Base-by-base conservation (phyloP, 2,888 invertebrate species). In the Lycaena phlaeas region DNA sequence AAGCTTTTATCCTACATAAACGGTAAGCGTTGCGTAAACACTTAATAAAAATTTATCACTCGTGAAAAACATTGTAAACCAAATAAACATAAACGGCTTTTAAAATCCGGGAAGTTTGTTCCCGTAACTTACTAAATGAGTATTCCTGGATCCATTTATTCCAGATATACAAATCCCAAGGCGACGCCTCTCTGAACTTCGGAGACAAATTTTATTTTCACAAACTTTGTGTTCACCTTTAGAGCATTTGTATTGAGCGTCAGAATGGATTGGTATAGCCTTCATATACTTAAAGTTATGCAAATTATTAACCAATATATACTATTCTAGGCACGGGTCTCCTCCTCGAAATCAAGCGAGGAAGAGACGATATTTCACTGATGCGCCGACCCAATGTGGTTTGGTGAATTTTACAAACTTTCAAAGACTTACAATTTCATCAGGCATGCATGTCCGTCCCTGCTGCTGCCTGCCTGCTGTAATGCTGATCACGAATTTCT, bases 21-120 rank as follows among this genome's bases (percentile, higher is more conserved):
- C 3, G 15, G 10, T 15, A 27, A 27, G 27, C 27, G 5, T 10
- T 15, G n/a, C 14, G 15, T 14, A 18, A 34, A 22, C 18, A 12
- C 17, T 34, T 22, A 22, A 22, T 34, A 34, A 34, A 34, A 22
- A 17, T 34, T 3, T 34, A 34, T 34, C 10, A 34, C 22, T 34
- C 17, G 34, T 34, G 22, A 22, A 34, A 29, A 34, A 22, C 34
- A 34, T 18, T 34, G 22, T 34, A 34, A 34, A 22, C 1, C 34
- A 12, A 17, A 34, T 34, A 34, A 34, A 22, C 22, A 34, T 22
- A 34, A 34, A 34, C 34, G 34, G 34, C 34, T 34, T n/a, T 34
- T 22, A 18, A 31, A 34, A 34, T 34, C 34, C 22, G 18, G 12
- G 12, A 34, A 34, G 34, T 34, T 34, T 5, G 22, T 9, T 17